A percentile compares a stretch with the other conserved stretches of the same genome.
These are phyloP conservation scores for Halictus quadricinctus DNA, from an alignment of 2,888 invertebrate species.

Conservation along the genomic window DNA sequence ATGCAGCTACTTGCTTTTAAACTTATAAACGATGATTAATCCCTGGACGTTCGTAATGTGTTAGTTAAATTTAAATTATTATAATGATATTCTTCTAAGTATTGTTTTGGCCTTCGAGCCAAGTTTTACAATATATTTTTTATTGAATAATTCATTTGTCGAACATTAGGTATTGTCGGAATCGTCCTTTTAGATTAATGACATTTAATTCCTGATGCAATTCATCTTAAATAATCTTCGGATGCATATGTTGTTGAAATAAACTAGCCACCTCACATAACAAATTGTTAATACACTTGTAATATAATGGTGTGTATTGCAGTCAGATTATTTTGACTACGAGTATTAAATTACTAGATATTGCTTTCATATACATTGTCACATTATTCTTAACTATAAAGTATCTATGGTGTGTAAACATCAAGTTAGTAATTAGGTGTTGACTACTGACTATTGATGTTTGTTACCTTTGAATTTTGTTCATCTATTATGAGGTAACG, in stretches of 20 bases:
- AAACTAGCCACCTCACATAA: background rate
- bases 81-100: background rate
- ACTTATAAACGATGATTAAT: background rate
- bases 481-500: conserved; percentile 5
- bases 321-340: background rate
- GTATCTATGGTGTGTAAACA: background rate
- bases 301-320: background rate
- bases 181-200: background rate
- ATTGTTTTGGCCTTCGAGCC: background rate
- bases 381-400: background rate
- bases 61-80: background rate
- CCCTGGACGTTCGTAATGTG: background rate
- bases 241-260: background rate
- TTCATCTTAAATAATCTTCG: background rate
- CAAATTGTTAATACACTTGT: background rate
- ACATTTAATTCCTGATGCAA: background rate
- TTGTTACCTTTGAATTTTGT: conserved; percentile 2
- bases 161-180: background rate
- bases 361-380: conserved; percentile 1
- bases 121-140: background rate
- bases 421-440: background rate
- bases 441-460: background rate
- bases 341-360: conserved; percentile 16
- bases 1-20: background rate
- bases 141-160: background rate